A percentile compares a stretch with the other conserved stretches of the same genome.
These are phyloP conservation scores for Mastigias papua DNA, from an alignment of 30 jellyfish, hydroid and myxozoan species.

Conservation along the genomic window DNA sequence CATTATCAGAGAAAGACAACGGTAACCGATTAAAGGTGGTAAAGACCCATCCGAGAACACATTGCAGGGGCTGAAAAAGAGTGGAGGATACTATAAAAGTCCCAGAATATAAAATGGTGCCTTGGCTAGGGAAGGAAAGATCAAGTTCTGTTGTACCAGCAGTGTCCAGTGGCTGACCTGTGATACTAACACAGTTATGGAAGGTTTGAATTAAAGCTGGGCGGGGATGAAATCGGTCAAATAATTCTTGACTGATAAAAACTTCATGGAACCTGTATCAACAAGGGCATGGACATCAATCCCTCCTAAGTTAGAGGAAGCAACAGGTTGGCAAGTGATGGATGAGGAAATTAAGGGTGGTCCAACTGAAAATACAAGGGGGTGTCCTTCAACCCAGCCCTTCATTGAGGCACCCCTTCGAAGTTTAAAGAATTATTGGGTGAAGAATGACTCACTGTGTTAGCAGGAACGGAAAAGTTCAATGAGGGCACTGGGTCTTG, in stretches of 20 bases:
- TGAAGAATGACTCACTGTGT: background rate
- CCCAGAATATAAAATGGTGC: background rate
- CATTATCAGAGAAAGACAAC: background rate
- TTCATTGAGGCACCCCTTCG: too few species aligned
- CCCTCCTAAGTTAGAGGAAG: conserved; percentile 6
- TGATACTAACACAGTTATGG: too few species aligned
- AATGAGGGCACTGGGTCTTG: too few species aligned
- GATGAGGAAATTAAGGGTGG: background rate
- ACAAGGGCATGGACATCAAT: conserved; percentile 26
- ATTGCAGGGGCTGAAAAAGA: too few species aligned
- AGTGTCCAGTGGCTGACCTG: conserved; percentile 7
- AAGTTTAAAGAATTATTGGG: background rate
- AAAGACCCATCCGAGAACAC: too few species aligned
- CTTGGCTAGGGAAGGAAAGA: too few species aligned
- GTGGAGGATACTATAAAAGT: conserved; percentile 1
- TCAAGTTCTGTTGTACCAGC: conserved; percentile 24
- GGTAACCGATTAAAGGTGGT: conserved; percentile 17
- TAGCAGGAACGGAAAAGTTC: conserved; percentile 2
- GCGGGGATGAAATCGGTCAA: conserved; percentile 5
- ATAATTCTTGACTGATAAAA: too few species aligned
- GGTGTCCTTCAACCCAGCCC: too few species aligned
- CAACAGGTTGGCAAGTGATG: background rate
- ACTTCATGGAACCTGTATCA: too few species aligned
- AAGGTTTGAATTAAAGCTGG: background rate
- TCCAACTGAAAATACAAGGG: conserved; percentile 10